Evolutionary conservation across 2,113 vertebrate genomes (phyloP).

Genomic region (Gnathonemus longibarbis): DNA sequence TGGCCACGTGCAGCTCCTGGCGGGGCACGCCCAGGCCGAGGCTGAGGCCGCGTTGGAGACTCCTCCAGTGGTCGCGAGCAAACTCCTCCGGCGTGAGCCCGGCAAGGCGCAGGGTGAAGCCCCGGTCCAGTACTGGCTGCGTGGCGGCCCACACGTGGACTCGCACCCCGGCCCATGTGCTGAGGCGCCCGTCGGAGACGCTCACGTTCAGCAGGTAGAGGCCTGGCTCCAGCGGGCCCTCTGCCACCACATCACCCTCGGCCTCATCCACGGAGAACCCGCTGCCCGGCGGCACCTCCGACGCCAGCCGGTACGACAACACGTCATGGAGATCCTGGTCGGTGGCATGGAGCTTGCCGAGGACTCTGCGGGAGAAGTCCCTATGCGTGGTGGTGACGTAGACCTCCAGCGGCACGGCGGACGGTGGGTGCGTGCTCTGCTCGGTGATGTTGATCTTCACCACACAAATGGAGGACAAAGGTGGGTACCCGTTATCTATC

Average conservation of each 20-base stretch:
- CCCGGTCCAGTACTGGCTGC: slow-evolving; percentile 62
- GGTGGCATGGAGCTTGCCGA: slow-evolving; percentile 84
- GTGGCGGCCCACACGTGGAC: slow-evolving; percentile 74
- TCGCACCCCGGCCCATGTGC: slow-evolving; percentile 56
- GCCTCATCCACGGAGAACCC: slow-evolving; percentile 69
- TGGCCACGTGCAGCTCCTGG: slow-evolving; percentile 79
- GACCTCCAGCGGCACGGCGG: slow-evolving; percentile 79
- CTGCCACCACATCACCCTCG: slow-evolving; percentile 78
- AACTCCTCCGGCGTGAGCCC: slow-evolving; percentile 80
- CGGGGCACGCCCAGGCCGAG: slow-evolving; percentile 58
- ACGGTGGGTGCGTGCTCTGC: slow-evolving; percentile 77
- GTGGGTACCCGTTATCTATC: slow-evolving; percentile 78
- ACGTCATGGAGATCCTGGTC: slow-evolving; percentile 84
- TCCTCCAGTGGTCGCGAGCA: slow-evolving; percentile 83
- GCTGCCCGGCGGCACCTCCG: slow-evolving; percentile 38
- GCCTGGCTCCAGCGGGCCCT: slow-evolving; percentile 66
- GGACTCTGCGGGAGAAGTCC: slow-evolving; percentile 67
- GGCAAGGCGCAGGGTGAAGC: slow-evolving; percentile 68
- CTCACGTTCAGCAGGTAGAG: slow-evolving; percentile 78
- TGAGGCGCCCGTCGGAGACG: slow-evolving; percentile 80
- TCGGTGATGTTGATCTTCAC: slow-evolving; percentile 77
- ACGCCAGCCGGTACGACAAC: slow-evolving; percentile 65
- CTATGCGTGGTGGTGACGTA: slow-evolving; percentile 71
- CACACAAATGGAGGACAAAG: slow-evolving; percentile 80
- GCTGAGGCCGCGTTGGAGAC: slow-evolving; percentile 75